phyloP scores from a whole-genome alignment of 2,797 vertebrate genomes.

The Sorex maritimensis region DNA sequence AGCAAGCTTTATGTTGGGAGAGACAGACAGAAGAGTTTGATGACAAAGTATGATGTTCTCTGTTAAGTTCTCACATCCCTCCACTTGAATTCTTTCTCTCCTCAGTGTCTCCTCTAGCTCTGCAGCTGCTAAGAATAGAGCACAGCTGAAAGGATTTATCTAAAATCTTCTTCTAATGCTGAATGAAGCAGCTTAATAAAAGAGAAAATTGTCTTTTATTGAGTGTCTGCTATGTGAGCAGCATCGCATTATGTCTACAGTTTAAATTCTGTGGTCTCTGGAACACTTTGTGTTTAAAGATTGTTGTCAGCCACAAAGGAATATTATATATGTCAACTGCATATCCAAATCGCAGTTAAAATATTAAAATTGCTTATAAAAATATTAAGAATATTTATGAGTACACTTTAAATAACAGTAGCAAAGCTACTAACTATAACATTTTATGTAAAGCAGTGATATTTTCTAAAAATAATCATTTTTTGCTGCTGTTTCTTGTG shows the following conservation, averaged over 20 bases:
- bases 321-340: background rate
- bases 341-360: background rate
- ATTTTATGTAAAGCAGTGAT: slow-evolving; percentile 11
- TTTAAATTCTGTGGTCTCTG: background rate
- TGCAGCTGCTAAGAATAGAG: background rate
- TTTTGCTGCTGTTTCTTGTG: background rate
- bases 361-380: background rate
- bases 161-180: background rate
- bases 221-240: background rate
- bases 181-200: background rate
- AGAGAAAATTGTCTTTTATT: background rate
- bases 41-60: background rate
- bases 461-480: background rate
- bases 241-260: background rate
- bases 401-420: background rate
- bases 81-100: slow-evolving; percentile 4
- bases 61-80: background rate
- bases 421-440: background rate
- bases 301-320: background rate
- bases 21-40: background rate
- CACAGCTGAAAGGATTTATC: background rate
- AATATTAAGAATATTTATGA: slow-evolving; percentile 6
- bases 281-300: background rate
- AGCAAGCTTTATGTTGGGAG: background rate
- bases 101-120: background rate